Base-by-base conservation (phyloP, 2,888 invertebrate genomes). In the Euzophera pinguis region DNA sequence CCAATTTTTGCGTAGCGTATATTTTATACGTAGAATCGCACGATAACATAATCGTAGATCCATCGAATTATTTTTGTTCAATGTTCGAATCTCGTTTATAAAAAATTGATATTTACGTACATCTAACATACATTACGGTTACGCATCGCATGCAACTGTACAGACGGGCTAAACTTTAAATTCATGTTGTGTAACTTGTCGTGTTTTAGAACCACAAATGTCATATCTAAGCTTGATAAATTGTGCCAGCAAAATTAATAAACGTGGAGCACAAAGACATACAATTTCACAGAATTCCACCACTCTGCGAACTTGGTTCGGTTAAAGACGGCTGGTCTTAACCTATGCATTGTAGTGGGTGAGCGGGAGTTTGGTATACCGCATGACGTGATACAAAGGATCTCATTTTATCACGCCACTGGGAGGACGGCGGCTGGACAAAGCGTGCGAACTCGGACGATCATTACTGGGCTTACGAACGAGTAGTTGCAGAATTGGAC, bases 391-490 rank as follows among this genome's bases (percentile, higher is more conserved):
- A 41, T 39, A 50, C 49, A 50, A 49, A 49, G 49, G 49, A 39
- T 39, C 29, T 16, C 27, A 50, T 39, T 50, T 50, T 41, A 39
- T 50, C 49, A 41, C 39, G 49, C 38, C 49, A 47, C 39, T 29
- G 6, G 29, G 14, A 16, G 39, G 16, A 16, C 9, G 29, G 9
- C 27, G 27, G 27, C 37, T 3, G 58, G 57, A 64, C 62, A 64
- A 64, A 58, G 60, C 45, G 32, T 32, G 32, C 34, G 61, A 56
- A 50, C 41, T 37, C 37, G 45, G 53, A 14, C 50, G 50, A 56
- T 60, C 55, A 56, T 60, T 58, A 60, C 54, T 47, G 49, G 56
- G 57, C 56, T 60, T 56, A 60, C 53, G 16, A 39, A 56, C 53
- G 47, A 59, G 54, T 55, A 53, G 38, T 51, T 53, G 47, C 42